These are phyloP conservation scores for Phoxinus dragarum DNA, from an alignment of 2,797 vertebrate species.

Conservation along the genomic window DNA sequence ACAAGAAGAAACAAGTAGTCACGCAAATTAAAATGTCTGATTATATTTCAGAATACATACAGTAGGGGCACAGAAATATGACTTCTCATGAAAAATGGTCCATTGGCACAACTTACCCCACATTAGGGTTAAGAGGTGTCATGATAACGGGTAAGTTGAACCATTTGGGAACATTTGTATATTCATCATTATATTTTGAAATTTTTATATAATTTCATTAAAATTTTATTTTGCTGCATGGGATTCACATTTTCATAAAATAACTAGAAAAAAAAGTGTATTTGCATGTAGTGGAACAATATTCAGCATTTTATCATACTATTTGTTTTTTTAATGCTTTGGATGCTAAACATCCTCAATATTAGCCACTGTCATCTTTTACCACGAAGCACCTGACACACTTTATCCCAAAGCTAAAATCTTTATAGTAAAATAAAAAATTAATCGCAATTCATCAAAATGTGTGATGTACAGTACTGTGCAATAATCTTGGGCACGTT, in stretches of 20 bases:
- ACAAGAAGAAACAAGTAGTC: not conserved
- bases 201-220: not conserved
- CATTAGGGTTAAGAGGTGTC: not conserved
- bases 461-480: not conserved
- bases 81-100: not conserved
- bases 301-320: not conserved
- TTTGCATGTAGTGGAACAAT: not conserved
- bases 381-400: not conserved
- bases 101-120: not conserved
- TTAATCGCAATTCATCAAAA: not conserved
- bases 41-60: not conserved
- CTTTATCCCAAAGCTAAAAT: not conserved
- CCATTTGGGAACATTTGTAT: not conserved
- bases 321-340: not conserved
- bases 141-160: not conserved
- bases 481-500: not conserved
- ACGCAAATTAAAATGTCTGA: not conserved
- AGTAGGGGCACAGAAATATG: not conserved
- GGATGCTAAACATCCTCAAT: not conserved
- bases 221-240: not conserved
- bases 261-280: not conserved
- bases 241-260: conserved; percentile 1
- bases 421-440: not conserved
- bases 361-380: not conserved
- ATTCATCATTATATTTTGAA: not conserved